A percentile compares a stretch with the other conserved stretches of the same genome.
Conservation (phyloP, 1,140 invertebrate genomes). For the Lasioglossum albipes region DNA sequence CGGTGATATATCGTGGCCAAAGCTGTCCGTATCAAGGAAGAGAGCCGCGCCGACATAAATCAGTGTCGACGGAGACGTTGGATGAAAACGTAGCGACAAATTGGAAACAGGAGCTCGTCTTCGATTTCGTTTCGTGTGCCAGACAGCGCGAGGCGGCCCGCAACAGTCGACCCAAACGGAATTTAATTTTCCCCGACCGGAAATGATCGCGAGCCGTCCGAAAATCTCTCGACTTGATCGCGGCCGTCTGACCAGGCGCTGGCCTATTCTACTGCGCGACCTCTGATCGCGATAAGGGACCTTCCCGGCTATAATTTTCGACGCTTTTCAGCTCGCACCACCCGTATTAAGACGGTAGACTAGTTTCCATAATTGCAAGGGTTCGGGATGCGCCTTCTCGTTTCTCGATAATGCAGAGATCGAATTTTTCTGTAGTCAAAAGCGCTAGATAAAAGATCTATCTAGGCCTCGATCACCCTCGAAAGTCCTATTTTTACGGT, state of each 20-base stretch:
- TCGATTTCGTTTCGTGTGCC: neutral
- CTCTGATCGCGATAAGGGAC: neutral
- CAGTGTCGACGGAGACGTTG: neutral
- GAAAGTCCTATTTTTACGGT: too few species aligned
- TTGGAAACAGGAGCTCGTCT: slow-evolving; percentile 3
- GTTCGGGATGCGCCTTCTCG: too few species aligned
- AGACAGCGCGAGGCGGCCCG: neutral
- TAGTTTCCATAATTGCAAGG: too few species aligned
- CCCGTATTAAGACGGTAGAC: too few species aligned
- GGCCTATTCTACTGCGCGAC: neutral
- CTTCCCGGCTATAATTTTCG: too few species aligned
- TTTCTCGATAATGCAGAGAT: too few species aligned
- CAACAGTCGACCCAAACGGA: neutral
- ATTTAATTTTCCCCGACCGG: neutral
- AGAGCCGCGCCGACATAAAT: neutral
- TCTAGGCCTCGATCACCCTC: too few species aligned
- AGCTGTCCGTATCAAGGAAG: slow-evolving; percentile 15
- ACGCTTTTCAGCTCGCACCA: too few species aligned
- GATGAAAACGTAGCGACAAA: neutral
- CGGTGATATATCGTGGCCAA: slow-evolving; percentile 16
- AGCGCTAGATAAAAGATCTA: too few species aligned
- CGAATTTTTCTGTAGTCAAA: too few species aligned
- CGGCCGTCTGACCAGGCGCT: neutral
- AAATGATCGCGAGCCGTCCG: neutral
- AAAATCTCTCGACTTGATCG: neutral